Evolutionary conservation across 2,113 vertebrate genomes (phyloP), one percentile per base, ranked within the genome.

Genomic region (Pipra filicauda): DNA sequence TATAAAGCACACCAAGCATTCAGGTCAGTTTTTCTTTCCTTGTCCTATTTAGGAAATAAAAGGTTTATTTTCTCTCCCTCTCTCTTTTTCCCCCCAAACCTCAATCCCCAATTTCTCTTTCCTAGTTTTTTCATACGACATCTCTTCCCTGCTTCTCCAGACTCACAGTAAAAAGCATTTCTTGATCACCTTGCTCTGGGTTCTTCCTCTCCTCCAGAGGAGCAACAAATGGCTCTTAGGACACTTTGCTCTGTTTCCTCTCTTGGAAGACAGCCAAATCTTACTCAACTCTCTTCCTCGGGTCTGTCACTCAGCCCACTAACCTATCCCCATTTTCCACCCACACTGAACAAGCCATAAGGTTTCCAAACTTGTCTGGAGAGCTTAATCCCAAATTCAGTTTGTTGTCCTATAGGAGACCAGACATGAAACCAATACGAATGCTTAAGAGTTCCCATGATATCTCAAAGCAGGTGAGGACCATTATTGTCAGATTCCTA

Each of bases 401-500:
- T 28, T 95, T 2, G 0, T 79, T 91, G 75, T 81, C 73, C 77
- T 85, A 0, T 33, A 85, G 35, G 76, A 78, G 61, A 81, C 24
- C 54, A 75, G 73, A 20, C 31, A 28, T 69, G 92, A 95, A 95
- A 96, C 86, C 81, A 92, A 84, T 55, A 91, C 91, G 64, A 37
- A 70, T 4, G 77, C 70, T 65, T 69, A 46, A 87, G 62, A 89
- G 66, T 65, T 93, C 62, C 62, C 30, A 26, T 94, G 93, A 91
- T 82, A 72, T 78, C 86, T 83, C 71, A 72, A 94, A 93, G 88
- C 96, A 96, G 93, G 93, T 95, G 92, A 96, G 46, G 86, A 92
- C 76, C 93, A 94, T 89, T 91, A 91, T 88, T 96, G 76, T 90
- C 95, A 62, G 91, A 96, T 94, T 94, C 95, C 85, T 94, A 79